Evolutionary conservation across 2,113 vertebrate species (phyloP).

Genomic region (Strix aluco): DNA sequence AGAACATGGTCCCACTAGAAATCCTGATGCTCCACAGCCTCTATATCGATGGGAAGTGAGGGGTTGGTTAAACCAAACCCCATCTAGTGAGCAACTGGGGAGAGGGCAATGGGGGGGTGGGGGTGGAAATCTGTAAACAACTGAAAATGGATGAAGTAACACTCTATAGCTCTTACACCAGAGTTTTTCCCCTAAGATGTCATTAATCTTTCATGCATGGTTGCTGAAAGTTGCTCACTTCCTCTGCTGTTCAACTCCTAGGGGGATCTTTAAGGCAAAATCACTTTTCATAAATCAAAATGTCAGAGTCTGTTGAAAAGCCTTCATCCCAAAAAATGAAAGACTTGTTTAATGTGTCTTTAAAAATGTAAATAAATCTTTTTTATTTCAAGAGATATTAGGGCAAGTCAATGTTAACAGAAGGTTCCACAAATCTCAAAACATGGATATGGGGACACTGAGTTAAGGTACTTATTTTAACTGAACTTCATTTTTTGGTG

Average conservation of each 20-base stretch:
- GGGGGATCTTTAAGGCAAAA: not conserved
- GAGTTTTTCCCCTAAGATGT: not conserved
- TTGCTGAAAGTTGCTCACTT: not conserved
- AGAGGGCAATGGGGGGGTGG: not conserved
- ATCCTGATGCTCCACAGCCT: not conserved
- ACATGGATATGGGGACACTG: fast-evolving
- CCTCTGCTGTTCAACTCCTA: too few species aligned
- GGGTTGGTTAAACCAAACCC: not conserved
- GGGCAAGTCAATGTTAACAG: not conserved
- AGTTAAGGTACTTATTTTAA: not conserved
- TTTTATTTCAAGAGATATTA: not conserved
- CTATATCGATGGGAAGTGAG: not conserved
- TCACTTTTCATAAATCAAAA: not conserved
- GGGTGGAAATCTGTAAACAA: not conserved
- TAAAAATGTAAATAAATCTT: not conserved
- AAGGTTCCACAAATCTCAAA: not conserved
- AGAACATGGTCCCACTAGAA: not conserved
- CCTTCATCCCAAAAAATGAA: not conserved
- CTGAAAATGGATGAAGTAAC: not conserved
- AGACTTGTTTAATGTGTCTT: not conserved
- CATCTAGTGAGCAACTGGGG: not conserved
- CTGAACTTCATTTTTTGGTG: not conserved
- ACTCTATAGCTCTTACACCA: fast-evolving
- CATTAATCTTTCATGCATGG: not conserved
- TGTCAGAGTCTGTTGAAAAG: not conserved